Evolutionary conservation across 2,888 invertebrate genomes (phyloP), one percentile per base, ranked within the genome.

Genomic region (Polietes domitor): DNA sequence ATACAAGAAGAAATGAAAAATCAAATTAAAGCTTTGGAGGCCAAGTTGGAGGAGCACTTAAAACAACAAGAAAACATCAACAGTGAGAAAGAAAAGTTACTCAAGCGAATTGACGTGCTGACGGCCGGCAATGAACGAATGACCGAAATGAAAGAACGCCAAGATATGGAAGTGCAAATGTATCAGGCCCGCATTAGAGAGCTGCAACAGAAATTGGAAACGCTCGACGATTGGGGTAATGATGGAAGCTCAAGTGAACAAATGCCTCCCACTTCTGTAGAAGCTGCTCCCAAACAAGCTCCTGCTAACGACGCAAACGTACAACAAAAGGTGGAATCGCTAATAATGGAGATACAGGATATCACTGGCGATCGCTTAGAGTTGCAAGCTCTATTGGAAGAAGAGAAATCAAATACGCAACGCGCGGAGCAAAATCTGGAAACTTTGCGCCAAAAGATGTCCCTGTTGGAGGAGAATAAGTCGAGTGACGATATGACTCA

Each of bases 1-100:
- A 96, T 97, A 81, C 96, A 96, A 90, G 96, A 96, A 87, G 97
- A 97, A 91, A 90, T 97, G n/a, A 94, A 95, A 86, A 92, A 92
- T 15, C 96, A 96, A 90, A 93, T 96, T 28, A 92, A 93, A 80
- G 92, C 93, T 63, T 91, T 96, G 71, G 96, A 97, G 88, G 94
- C 94, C 82, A 94, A 93, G 86, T 89, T 96, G 17, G 93, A 93
- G 82, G 95, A 96, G 83, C 89, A 94, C 1, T 93, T 91, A 76
- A 90, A 93, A 24, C 94, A 95, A 75, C 89, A 94, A 55, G 94
- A 93, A 53, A 95, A 94, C 89, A 94, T 95, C 82, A 93, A 93
- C 76, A 89, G 92, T 0, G 97, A 97, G 86, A 96, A 95, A 89
- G 95, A 95, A 73, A 93, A 94, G 65, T 89, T 96, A 2, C 89